Evolutionary conservation across 30 jellyfish, hydroid and myxozoan genomes (phyloP), one percentile per base, ranked within the genome.

Genomic region (Nemopilema nomurai): DNA sequence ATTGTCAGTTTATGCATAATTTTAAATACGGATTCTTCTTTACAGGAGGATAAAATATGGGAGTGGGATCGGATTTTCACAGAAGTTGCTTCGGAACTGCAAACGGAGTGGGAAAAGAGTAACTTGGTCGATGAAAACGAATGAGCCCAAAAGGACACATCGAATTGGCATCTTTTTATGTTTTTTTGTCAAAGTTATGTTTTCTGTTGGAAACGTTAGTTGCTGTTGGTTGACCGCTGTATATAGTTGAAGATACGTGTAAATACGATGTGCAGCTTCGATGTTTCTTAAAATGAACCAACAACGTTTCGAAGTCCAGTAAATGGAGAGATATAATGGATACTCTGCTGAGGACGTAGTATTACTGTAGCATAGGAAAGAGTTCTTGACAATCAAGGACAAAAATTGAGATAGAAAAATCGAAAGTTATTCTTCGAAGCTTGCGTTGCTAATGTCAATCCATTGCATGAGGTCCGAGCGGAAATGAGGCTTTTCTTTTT

Each of bases 41-140:
- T 85, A 31, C 63, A 93, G 98, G 98, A 88, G 13, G 98, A 93
- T 80, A 79, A 86, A 62, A 94, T 89, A 18, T 93, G 98, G 98
- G 97, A 93, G 19, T 93, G 98, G 98, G 98, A 88, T 71, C 96
- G 98, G 51, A 63, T 87, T 0, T 93, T 93, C 84, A 87, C 98
- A n/a, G 97, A 93, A 68, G 97, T 93, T 29, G 89, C 98, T 26
- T 93, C 98, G 16, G 97, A 93, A 18, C 84, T 93, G 67, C 96
- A 94, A 33, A 79, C 96, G 28, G 97, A 93, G 62, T 87, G 97
- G 97, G 98, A 92, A 53, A 29, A 27, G 22, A 74, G 74, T 16
- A 65, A 71, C 63, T 41, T 87, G 27, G 83, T 62, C 62, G 83
- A 85, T 85, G 84, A 75, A 85, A 31, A 49, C 87, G 77, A 26